Evolutionary conservation across 2,888 invertebrate genomes (phyloP), one percentile per base, ranked within the genome.

Genomic region (Aphodius sticticus): DNA sequence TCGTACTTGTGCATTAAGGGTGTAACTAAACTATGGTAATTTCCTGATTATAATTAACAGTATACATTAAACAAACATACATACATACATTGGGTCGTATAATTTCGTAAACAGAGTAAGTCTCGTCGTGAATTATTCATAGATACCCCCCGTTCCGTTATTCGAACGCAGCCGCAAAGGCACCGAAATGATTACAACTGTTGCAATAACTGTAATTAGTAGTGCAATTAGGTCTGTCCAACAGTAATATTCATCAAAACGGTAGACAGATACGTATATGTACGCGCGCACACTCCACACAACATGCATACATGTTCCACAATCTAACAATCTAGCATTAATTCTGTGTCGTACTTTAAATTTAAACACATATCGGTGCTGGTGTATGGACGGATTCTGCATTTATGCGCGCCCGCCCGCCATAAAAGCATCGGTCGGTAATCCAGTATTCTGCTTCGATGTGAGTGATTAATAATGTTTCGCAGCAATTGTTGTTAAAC

Each of bases 111-210:
- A 53, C 53, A 12, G 53, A 53, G 53, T 26, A 26, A 26, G 26
- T 53, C 12, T 7, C 53, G 9, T 53, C 53, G 53, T 53, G 53
- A 53, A 53, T 53, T 53, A 53, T 53, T 53, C 53, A 53, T 53
- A 53, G 53, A 53, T 53, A 53, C 53, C 53, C 53, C 53, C 53
- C 53, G 53, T 53, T 1, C 12, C 53, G 53, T 7, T 9, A 53
- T 53, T 53, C 53, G 53, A 53, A 53, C 53, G 7, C 9, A 53
- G 53, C 12, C 7, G 53, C 53, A 53, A 53, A 53, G 53, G 53
- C 53, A 53, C 53, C 53, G 53, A 53, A 53, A 53, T 53, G 53
- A 53, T 53, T 53, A 53, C 53, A 53, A 53, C 53, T 53, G 53
- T 53, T 53, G 53, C 53, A 53, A 53, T 53, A 53, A 53, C 53